These are phyloP conservation scores for Hetaerina titia DNA, from an alignment of 2,888 invertebrate species.

Conservation along the genomic window DNA sequence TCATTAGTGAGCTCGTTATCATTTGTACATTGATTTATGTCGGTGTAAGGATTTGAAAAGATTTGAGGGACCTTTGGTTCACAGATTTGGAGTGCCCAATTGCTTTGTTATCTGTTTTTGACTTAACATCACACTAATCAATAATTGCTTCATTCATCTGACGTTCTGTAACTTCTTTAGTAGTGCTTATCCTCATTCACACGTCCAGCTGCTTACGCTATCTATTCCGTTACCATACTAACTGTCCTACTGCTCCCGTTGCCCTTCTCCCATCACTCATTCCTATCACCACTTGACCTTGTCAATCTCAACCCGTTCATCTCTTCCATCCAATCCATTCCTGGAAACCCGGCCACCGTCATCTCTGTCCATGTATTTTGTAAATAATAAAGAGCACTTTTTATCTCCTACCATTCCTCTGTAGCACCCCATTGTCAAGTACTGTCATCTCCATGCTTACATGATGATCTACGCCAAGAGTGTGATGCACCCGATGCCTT, in stretches of 20 bases:
- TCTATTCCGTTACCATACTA: background rate
- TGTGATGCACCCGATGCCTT: conserved; percentile 6
- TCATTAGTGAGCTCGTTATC: too few species aligned
- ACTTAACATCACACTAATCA: background rate
- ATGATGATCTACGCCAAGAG: conserved; percentile 44
- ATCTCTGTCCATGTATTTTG: conserved; percentile 31
- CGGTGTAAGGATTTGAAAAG: background rate
- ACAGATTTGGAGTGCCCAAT: background rate
- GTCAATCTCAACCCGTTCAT: background rate
- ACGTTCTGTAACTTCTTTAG: background rate
- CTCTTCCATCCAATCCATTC: background rate
- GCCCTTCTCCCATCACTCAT: background rate
- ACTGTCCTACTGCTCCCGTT: background rate
- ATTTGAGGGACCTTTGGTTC: background rate
- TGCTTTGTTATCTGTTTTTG: background rate
- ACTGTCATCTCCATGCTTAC: conserved; percentile 35
- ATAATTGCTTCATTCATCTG: background rate
- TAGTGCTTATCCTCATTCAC: background rate
- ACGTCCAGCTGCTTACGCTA: background rate
- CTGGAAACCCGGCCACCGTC: background rate
- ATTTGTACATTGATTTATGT: too few species aligned
- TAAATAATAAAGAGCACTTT: conserved; percentile 49
- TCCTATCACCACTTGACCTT: background rate
- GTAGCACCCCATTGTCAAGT: conserved; percentile 47
- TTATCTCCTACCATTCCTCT: conserved; percentile 45